These are phyloP conservation scores for Littorina saxatilis DNA, from an alignment of 1,140 invertebrate species.

Conservation along the genomic window DNA sequence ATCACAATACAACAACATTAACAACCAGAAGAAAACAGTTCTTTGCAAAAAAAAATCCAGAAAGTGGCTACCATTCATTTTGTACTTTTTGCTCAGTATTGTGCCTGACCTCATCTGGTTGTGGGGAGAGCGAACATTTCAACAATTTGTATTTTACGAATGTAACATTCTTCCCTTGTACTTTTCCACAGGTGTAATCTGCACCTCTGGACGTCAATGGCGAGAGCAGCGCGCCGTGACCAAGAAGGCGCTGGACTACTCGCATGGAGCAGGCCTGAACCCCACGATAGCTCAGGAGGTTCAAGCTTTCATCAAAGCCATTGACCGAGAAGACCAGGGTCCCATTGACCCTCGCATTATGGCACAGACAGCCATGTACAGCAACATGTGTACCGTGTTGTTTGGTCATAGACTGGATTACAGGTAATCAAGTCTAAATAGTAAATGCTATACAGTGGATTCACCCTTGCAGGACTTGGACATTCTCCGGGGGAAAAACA, in stretches of 20 bases:
- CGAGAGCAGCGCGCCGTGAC: conserved; percentile 42
- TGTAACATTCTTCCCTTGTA: too few relatives aligned
- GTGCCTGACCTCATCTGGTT: too few relatives aligned
- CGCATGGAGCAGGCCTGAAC: conserved; percentile 2
- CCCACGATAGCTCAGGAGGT: conserved; percentile 5
- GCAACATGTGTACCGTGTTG: conserved; percentile 28
- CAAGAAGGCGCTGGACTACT: conserved; percentile 29
- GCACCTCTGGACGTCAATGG: conserved; percentile 42
- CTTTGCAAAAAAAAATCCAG: too few relatives aligned
- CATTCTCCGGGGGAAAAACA: too few relatives aligned
- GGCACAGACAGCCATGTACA: conserved; percentile 43
- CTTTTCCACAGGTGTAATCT: conserved; percentile 41
- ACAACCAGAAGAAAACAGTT: too few relatives aligned
- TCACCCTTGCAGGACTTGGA: too few relatives aligned
- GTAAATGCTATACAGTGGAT: too few relatives aligned
- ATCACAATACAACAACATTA: too few relatives aligned
- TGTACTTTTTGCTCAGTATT: too few relatives aligned
- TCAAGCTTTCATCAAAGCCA: conserved; percentile 22
- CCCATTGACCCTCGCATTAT: conserved; percentile 29
- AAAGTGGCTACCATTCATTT: too few relatives aligned
- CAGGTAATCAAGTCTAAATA: conserved; percentile 14
- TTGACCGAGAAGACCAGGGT: conserved; percentile 28
- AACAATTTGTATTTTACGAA: too few relatives aligned
- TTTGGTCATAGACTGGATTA: conserved; percentile 40
- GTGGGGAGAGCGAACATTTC: too few relatives aligned